Evolutionary conservation across 2,888 invertebrate genomes (phyloP), one percentile per base, ranked within the genome.

Genomic region (Pollenia griseotomentosa): DNA sequence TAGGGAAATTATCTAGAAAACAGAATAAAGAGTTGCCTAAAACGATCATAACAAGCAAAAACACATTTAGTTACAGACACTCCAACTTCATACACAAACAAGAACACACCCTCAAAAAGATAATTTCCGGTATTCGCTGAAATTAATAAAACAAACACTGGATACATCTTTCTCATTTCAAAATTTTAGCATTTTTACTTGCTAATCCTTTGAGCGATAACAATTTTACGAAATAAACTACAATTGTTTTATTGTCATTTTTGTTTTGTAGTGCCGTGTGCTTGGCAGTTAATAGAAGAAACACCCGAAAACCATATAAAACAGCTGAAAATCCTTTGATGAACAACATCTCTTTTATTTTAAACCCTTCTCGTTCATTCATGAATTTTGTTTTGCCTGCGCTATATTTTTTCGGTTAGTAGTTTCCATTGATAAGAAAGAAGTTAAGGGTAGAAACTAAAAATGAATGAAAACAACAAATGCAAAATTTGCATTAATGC

Each of bases 111-210:
- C 78, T 74, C 71, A 53, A 70, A 16, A 83, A 63, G 23, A 5
- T 44, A 48, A 75, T 65, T 83, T 86, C 86, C 86, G 73, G 86
- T 86, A 71, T 86, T 75, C 57, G 59, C 48, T 63, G 82, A 83
- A 75, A 79, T 40, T 59, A 44, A n/a, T 63, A 61, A 11, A 68
- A 68, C 59, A 68, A 59, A 71, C 7, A 57, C 11, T 63, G 44
- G 9, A 48, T 14, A 23, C 23, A 19, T 51, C 14, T 7, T 0
- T 33, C 33, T 42, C 16, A 10, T 48, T 10, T 59, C 40, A 14
- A 65, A 19, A 70, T 57, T 65, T 75, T 53, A 33, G 59, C 46
- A 77, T 73, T 73, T n/a, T 63, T 23, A 12, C 23, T 6, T 71
- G 16, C 59, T 85, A 85, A 85, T 86, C 82, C 82, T 79, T 79